Evolutionary conservation across 2,113 vertebrate species (phyloP), one percentile per base, ranked within the genome.

Genomic region (Cottus gobio): DNA sequence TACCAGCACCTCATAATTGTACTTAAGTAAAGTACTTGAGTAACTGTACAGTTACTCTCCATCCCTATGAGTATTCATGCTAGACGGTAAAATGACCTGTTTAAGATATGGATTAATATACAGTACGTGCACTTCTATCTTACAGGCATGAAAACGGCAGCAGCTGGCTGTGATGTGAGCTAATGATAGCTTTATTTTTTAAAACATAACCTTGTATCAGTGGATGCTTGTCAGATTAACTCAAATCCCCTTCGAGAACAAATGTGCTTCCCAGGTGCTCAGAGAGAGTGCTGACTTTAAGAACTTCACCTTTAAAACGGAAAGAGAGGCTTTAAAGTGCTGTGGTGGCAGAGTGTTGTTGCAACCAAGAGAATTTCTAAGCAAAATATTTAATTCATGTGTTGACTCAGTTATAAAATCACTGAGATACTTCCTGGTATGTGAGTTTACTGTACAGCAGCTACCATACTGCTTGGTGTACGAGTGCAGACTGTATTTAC

Each of bases 341-440:
- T 80, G 80, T 48, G 57, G 78, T 48, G 61, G 77, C 75, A 73
- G 65, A 74, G 50, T 63, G 78, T 63, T 75, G 75, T 57, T 72
- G 54, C 61, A 67, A 79, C 84, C 54, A 71, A 67, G 70, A 71
- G 71, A 79, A 75, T 56, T 75, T 61, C 71, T 71, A 61, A 80
- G 31, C 52, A 72, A 76, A 75, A 88, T 85, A 80, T 85, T 83
- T 85, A 80, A 88, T 88, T 88, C 69, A 88, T 85, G 65, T 70
- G 79, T 86, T 79, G 66, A 86, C 80, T 36, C 37, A 26, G 66
- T 42, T 30, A 30, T 48, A 75, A 77, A 71, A 76, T 48, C 60
- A 50, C 65, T 42, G 61, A 79, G 81, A 65, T 66, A 13, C 50
- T 74, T 76, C 58, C 60, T 50, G 71, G 52, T 75, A 50, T 82